Base-by-base conservation (phyloP, 2,888 invertebrate genomes). In the Temnothorax rugatulus region DNA sequence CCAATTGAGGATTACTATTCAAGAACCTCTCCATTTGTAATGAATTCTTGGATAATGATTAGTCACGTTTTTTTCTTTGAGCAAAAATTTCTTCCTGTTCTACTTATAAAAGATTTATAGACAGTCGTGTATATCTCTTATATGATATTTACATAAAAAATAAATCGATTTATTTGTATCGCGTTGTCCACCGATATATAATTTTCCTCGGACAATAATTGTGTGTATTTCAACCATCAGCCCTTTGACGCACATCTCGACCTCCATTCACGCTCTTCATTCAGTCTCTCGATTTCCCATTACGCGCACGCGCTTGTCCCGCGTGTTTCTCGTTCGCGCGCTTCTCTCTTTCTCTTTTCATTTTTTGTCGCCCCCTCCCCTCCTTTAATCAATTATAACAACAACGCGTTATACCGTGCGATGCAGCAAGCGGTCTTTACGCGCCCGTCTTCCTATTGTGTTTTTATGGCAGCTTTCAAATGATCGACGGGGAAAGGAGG, bases 261-360 rank as follows among this genome's bases (percentile, higher is more conserved):
- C 21, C 29, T 57, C 57, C 79, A 81, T 81, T 81, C 79, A 81
- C 73, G 38, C 47, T 81, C 59, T 81, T 81, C 79, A 81, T 81
- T 81, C 79, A 81, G 25, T 54, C 34, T 34, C 59, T 25, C 38
- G 47, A 59, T 73, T 57, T 71, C 25, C 47, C 59, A 13, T 38
- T 25, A 21, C 47, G 74, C 83, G 87, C 66, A 61, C 74, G 52
- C 84, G 85, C 79, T 41, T 25, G 50, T 77, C 47, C 61, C 73
- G 77, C 85, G 85, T 64, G 85, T 84, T 82, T 13, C 21, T 68
- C 54, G 25, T 54, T 52, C 69, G 29, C 34, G 34, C 44, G 52
- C 3, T 52, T 11, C 34, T 7, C 54, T 54, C 41, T 77, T 41
- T 25, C 18, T 38, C 25, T 25, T 13, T n/a, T n/a, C 25, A 0